These are phyloP conservation scores for Hypena proboscidalis DNA, from an alignment of 2,888 invertebrate species.

Conservation along the genomic window DNA sequence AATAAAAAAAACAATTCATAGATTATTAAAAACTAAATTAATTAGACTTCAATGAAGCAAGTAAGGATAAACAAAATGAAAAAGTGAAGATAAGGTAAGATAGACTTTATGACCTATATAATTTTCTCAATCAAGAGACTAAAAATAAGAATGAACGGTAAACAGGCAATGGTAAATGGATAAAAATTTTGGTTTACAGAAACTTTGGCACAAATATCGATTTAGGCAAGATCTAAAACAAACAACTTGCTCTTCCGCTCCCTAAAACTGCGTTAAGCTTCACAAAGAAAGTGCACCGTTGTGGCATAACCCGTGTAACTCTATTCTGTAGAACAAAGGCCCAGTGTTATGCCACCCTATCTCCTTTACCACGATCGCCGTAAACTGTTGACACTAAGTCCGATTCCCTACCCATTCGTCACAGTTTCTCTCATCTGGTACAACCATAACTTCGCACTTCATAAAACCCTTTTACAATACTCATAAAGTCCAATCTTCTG, in stretches of 20 bases:
- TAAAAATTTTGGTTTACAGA: too few relatives aligned
- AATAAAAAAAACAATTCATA: too few relatives aligned
- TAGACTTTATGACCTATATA: too few relatives aligned
- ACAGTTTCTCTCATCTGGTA: constrained; percentile 68
- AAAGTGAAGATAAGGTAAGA: too few relatives aligned
- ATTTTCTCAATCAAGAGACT: too few relatives aligned
- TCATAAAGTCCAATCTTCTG: constrained; percentile 43
- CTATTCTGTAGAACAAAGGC: constrained; percentile 65
- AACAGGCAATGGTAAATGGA: too few relatives aligned
- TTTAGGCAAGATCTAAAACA: constrained; percentile 1
- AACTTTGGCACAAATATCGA: too few relatives aligned
- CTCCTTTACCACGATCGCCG: constrained; percentile 47
- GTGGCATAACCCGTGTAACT: constrained; percentile 61
- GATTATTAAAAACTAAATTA: too few relatives aligned
- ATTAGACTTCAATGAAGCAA: too few relatives aligned
- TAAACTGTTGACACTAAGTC: constrained; percentile 83
- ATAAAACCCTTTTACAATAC: constrained; percentile 19
- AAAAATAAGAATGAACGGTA: too few relatives aligned
- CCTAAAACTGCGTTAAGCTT: constrained; percentile 7
- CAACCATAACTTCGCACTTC: constrained; percentile 36
- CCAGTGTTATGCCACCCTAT: constrained; percentile 43
- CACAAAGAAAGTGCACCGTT: constrained; percentile 18
- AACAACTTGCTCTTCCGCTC: constrained; percentile 9
- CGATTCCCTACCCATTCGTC: constrained; percentile 76
- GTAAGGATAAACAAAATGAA: too few relatives aligned